Evolutionary conservation across 2,888 invertebrate genomes (phyloP), one percentile per base, ranked within the genome.

Genomic region (Pheosia gnoma): DNA sequence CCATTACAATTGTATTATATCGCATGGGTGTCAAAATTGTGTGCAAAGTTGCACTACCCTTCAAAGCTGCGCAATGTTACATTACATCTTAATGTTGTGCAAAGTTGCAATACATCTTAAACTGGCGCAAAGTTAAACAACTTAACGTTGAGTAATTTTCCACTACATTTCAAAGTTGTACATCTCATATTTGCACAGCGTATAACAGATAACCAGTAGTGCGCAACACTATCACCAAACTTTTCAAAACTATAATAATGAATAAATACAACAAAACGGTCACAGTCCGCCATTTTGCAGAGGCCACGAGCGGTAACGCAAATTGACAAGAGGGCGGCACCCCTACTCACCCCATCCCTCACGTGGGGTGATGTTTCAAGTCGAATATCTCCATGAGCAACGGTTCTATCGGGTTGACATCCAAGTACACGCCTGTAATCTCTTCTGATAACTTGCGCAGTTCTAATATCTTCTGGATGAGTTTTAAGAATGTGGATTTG

Each of bases 401-500:
- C 0, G 99, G 99, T 80, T 98, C 98, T 55, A 99, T 97, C 43
- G 99, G 98, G 94, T 99, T 98, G 0, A 98, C 97, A 88, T 98
- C 97, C 39, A 99, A 94, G 86, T 98, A 98, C 5, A 98, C 97
- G 51, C 97, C 96, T 8, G 98, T 97, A n/a, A 98, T 96, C 77
- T 97, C 97, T 76, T 98, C 98, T 65, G 98, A 98, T 59, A 99
- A 94, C 80, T 96, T 96, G 73, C 98, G 96, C 37, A 99, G 95
- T 83, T 99, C 98, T 39, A 97, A 95, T 77, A 99, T 97, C 93
- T 98, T 98, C 91, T 97, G 97, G 72, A 99, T 97, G 63, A 99
- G 94, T 80, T 97, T 96, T 38, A 97, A 92, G 92, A 98, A 98
- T 66, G 96, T 96, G 13, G 97, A 97, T 81, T 97, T 96, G 0